phyloP scores from a whole-genome alignment of 2,797 vertebrate genomes.

The Hafferia zeledoni region DNA sequence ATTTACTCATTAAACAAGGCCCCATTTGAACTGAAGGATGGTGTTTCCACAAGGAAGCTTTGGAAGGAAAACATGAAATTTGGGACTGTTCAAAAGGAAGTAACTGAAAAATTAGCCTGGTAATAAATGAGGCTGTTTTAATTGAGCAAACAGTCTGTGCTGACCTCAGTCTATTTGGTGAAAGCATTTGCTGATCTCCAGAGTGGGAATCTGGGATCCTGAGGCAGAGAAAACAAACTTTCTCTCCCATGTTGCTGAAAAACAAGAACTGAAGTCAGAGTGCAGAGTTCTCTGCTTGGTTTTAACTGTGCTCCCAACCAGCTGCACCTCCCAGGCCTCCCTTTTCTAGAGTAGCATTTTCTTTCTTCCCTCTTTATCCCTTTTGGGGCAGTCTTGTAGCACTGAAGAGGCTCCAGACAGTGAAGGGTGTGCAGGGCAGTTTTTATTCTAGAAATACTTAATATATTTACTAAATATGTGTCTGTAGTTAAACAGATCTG shows the following conservation, averaged over 20 bases:
- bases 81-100: neutral
- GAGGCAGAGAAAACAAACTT: neutral
- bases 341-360: neutral
- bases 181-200: neutral
- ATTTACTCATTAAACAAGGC: neutral
- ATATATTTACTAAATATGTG: conserved; percentile 13
- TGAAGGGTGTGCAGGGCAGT: neutral
- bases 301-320: neutral
- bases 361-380: neutral
- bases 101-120: neutral
- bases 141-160: neutral
- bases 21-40: neutral
- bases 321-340: neutral
- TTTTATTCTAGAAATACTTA: conserved; percentile 32
- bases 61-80: neutral
- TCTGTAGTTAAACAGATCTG: conserved; percentile 34
- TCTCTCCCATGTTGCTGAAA: neutral
- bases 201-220: neutral
- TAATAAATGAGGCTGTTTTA: neutral
- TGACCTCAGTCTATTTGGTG: neutral
- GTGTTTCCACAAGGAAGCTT: neutral
- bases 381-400: neutral
- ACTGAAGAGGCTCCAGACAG: neutral
- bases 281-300: neutral
- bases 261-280: neutral